A percentile compares a stretch with the other conserved stretches of the same genome.
phyloP scores from a whole-genome alignment of 2,113 vertebrate genomes.

The Mesitornis unicolor region DNA sequence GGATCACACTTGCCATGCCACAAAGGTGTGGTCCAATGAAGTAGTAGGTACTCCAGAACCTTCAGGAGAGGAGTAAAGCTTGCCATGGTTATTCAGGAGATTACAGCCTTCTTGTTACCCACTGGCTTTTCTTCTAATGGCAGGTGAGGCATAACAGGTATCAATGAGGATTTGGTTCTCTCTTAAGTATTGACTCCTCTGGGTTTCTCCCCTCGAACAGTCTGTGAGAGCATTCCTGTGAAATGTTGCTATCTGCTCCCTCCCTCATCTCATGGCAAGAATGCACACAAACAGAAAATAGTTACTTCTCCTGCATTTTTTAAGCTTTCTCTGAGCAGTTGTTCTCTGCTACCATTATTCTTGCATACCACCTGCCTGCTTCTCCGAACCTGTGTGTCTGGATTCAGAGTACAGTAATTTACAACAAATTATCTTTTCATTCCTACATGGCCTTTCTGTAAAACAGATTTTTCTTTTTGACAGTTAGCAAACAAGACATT shows the following conservation, averaged over 20 bases:
- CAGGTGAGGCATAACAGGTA: fast-evolving
- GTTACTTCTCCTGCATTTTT: background rate
- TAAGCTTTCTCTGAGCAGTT: background rate
- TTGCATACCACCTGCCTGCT: background rate
- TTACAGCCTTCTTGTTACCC: background rate
- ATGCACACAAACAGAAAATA: background rate
- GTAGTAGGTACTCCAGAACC: background rate
- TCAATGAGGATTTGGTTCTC: background rate
- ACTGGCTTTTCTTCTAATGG: background rate
- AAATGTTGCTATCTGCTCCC: fast-evolving
- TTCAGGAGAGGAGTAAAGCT: background rate
- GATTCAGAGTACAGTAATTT: background rate
- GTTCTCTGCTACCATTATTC: background rate
- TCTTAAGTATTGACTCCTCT: background rate
- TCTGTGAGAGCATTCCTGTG: background rate
- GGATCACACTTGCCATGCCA: background rate
- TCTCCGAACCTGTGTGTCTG: background rate
- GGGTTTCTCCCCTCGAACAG: background rate
- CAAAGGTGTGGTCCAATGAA: background rate
- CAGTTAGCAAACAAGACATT: background rate
- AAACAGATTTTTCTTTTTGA: background rate
- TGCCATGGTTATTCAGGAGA: background rate
- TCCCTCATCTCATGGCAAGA: background rate
- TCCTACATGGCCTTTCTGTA: background rate
- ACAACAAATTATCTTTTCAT: background rate